Evolutionary conservation across 2,888 invertebrate genomes (phyloP).

Genomic region (Amphiduros pacificus): DNA sequence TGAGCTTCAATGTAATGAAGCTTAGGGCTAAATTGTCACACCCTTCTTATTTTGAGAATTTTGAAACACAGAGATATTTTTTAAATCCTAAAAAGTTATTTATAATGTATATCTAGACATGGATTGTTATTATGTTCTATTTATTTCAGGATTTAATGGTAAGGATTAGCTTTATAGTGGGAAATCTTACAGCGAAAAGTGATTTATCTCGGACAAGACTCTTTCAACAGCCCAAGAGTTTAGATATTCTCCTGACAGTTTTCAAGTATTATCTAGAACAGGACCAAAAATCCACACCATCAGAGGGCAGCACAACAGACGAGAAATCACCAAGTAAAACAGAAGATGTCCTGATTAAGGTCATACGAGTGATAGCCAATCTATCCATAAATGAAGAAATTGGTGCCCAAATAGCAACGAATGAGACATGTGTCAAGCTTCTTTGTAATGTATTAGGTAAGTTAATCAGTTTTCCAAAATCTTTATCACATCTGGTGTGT

Average conservation of each 20-base stretch:
- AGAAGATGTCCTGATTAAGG: conserved; percentile 62
- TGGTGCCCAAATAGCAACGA: conserved; percentile 68
- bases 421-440: conserved; percentile 51
- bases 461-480: too few relatives aligned
- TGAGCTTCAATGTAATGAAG: too few relatives aligned
- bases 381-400: conserved; percentile 78
- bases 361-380: conserved; percentile 82
- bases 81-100: neutral
- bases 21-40: too few relatives aligned
- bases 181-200: conserved; percentile 80
- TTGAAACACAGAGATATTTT: neutral
- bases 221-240: conserved; percentile 46
- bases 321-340: conserved; percentile 29
- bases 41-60: too few relatives aligned
- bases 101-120: neutral
- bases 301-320: neutral
- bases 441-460: conserved; percentile 56
- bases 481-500: too few relatives aligned
- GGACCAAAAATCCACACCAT: conserved; percentile 50
- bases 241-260: conserved; percentile 50
- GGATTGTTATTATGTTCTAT: neutral
- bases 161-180: conserved; percentile 79
- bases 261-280: conserved; percentile 49
- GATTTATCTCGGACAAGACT: conserved; percentile 67
- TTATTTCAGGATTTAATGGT: conserved; percentile 69